phyloP scores from a whole-genome alignment of 2,888 invertebrate species.

The Tetheella fluctuosa region DNA sequence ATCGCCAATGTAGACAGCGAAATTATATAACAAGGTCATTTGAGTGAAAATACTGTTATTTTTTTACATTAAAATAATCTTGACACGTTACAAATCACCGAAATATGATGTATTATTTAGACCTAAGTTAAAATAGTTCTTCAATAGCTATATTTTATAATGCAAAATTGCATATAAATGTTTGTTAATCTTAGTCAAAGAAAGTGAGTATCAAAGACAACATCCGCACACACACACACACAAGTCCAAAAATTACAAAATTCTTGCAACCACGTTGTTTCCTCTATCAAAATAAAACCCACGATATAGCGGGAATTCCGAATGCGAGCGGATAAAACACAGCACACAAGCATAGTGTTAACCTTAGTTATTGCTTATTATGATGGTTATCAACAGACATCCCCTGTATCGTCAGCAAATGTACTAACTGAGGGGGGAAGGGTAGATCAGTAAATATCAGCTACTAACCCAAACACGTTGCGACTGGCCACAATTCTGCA shows the following conservation, averaged over 20 bases:
- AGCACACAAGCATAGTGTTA: conserved; percentile 26
- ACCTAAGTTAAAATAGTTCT: neutral
- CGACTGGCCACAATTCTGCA: conserved; percentile 47
- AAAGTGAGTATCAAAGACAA: neutral
- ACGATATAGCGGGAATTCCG: conserved; percentile 55
- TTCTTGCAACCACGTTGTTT: conserved; percentile 39
- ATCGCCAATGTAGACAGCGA: neutral
- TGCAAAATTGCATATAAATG: neutral
- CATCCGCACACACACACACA: neutral
- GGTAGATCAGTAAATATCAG: conserved; percentile 38
- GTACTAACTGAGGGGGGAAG: conserved; percentile 35
- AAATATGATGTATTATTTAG: neutral
- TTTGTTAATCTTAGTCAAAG: neutral
- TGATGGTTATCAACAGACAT: neutral
- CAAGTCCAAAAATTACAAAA: conserved; percentile 35
- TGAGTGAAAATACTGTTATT: neutral
- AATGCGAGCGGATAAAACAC: conserved; percentile 44
- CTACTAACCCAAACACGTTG: conserved; percentile 51
- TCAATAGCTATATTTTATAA: neutral
- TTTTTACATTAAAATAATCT: neutral
- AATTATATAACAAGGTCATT: neutral
- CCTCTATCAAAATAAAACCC: conserved; percentile 57
- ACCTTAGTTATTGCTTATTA: neutral
- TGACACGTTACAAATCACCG: neutral
- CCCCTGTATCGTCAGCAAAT: neutral